These are phyloP conservation scores for Nycticebus coucang DNA, from an alignment of 2,113 vertebrate species.

Conservation along the genomic window DNA sequence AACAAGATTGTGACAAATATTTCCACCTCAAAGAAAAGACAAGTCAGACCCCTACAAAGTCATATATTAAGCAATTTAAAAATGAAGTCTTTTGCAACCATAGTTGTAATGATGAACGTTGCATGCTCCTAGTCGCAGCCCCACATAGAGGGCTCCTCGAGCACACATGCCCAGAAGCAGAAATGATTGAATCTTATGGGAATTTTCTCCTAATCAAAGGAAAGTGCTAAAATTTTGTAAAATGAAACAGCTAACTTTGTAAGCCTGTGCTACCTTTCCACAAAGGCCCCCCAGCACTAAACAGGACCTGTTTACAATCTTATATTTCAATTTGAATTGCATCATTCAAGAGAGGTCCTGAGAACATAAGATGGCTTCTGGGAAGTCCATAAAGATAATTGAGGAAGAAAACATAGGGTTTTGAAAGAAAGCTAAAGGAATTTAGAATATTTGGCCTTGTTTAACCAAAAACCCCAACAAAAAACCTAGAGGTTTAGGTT, in stretches of 20 bases:
- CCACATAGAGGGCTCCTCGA: background rate
- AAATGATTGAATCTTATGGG: slow-evolving; percentile 20
- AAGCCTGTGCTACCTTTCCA: slow-evolving; percentile 18
- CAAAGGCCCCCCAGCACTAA: background rate
- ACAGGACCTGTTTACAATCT: background rate
- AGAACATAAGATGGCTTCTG: background rate
- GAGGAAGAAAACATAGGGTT: background rate
- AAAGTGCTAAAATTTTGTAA: slow-evolving; percentile 21
- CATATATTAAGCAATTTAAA: slow-evolving; percentile 72
- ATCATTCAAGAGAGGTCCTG: background rate
- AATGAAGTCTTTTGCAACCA: slow-evolving; percentile 58
- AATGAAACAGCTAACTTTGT: background rate
- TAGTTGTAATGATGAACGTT: slow-evolving; percentile 42
- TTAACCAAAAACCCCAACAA: background rate
- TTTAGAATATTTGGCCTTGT: slow-evolving; percentile 28
- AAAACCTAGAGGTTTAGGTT: background rate
- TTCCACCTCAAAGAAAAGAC: slow-evolving; percentile 75
- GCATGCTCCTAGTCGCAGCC: background rate
- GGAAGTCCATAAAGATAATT: slow-evolving; percentile 13
- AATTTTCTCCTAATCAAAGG: slow-evolving; percentile 52
- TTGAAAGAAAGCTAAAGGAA: slow-evolving; percentile 49
- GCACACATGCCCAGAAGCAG: background rate
- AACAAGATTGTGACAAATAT: slow-evolving; percentile 78
- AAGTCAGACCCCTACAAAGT: slow-evolving; percentile 69
- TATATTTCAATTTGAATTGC: background rate